Percentiles rank a stretch among this genome's conserved stretches.
phyloP scores from a whole-genome alignment of 2,797 vertebrate genomes.

The Lophius americanus region DNA sequence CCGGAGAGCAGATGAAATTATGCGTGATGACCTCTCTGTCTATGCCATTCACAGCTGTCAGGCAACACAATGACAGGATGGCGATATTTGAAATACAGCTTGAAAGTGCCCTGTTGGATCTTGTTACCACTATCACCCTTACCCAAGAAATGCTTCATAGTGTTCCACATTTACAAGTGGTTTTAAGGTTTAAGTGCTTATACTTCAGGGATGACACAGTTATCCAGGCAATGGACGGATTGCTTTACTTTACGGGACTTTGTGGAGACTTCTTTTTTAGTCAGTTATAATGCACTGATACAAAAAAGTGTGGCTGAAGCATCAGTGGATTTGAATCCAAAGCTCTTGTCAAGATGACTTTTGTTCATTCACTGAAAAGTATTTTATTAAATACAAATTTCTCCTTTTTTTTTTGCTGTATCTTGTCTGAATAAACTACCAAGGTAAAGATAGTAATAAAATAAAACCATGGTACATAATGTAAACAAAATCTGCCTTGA shows the following conservation, averaged over 20 bases:
- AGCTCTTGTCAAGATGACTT: background rate
- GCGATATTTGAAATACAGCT: slow-evolving; percentile 62
- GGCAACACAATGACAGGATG: slow-evolving; percentile 62
- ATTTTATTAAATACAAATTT: no score
- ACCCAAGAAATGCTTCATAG: slow-evolving; percentile 40
- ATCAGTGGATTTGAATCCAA: slow-evolving; percentile 6
- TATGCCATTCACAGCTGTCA: slow-evolving; percentile 72
- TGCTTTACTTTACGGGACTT: slow-evolving; percentile 45
- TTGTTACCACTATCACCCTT: slow-evolving; percentile 56
- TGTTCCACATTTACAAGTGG: slow-evolving; percentile 51
- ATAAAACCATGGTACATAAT: background rate
- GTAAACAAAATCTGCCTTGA: background rate
- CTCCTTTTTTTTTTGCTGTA: no score
- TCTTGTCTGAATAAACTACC: no score
- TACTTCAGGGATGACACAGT: slow-evolving; percentile 46
- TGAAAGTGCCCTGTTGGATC: slow-evolving; percentile 57
- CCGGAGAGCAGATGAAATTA: slow-evolving; percentile 64
- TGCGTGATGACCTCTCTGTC: slow-evolving; percentile 70
- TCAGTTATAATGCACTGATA: slow-evolving; percentile 31
- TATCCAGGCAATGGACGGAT: slow-evolving; percentile 36
- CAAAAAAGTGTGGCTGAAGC: slow-evolving; percentile 4
- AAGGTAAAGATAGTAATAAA: no score
- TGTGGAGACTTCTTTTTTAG: slow-evolving; percentile 41
- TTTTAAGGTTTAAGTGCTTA: slow-evolving; percentile 59
- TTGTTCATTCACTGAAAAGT: no score